Percentiles rank a stretch among this genome's conserved stretches.
Conservation (phyloP, 2,888 invertebrate genomes). For the Ectobius pallidus region DNA sequence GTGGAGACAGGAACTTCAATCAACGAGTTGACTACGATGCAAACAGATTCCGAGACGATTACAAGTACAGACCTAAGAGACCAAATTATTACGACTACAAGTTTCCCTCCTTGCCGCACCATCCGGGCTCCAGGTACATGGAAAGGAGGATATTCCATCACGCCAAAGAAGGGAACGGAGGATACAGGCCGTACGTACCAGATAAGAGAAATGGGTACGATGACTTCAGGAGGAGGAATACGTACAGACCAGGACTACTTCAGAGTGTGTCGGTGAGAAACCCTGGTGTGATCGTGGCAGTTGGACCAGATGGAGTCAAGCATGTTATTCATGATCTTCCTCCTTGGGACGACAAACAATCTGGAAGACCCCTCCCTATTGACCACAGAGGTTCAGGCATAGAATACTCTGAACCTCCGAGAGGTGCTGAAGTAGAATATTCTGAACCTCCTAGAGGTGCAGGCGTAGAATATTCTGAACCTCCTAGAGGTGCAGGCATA, state of each 20-base stretch:
- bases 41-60: too few relatives aligned
- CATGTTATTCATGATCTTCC: slow-evolving; percentile 15
- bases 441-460: too few relatives aligned
- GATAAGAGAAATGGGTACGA: not conserved
- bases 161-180: slow-evolving; percentile 1
- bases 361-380: not conserved
- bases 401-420: not conserved
- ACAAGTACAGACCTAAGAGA: not conserved
- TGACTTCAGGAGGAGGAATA: not conserved
- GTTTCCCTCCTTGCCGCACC: not conserved
- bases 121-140: not conserved
- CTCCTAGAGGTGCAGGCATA: too few relatives aligned
- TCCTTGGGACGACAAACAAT: not conserved
- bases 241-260: not conserved
- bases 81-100: not conserved
- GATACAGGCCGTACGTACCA: slow-evolving; percentile 5
- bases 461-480: too few relatives aligned
- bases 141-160: slow-evolving; percentile 15
- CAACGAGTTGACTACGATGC: not conserved
- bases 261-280: not conserved
- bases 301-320: slow-evolving; percentile 16
- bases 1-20: too few relatives aligned
- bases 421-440: too few relatives aligned
- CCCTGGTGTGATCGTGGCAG: not conserved
- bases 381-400: not conserved